Evolutionary conservation across 2,797 vertebrate species (phyloP), one percentile per base, ranked within the genome.

Genomic region (Thaleichthys pacificus): DNA sequence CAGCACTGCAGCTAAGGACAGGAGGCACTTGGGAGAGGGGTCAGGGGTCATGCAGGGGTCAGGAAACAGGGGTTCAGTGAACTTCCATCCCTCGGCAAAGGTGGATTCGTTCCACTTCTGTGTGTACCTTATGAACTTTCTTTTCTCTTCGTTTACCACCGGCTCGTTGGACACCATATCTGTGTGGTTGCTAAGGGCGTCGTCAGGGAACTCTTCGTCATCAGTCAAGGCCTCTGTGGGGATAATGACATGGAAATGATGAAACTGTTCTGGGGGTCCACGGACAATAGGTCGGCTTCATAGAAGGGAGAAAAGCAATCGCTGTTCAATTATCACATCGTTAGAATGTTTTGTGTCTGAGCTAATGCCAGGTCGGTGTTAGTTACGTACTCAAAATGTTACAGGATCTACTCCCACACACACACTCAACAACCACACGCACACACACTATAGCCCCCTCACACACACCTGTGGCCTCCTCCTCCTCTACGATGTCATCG

Each of bases 131-230:
- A 97, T 94, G 66, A 99, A 97, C 30, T 94, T 94, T 76, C 95
- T 97, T 84, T 92, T 96, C 8, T 93, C 93, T 82, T 97, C 95
- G 0, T 95, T 95, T 0, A 93, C 87, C 47, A 92, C 88, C 0
- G 96, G 96, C 71, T 98, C 96, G 0, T 81, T 95, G 66, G 97
- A 96, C 0, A 92, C 93, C 89, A 98, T 92, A 82, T 96, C 96
- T 0, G 91, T 92, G 88, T 97, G 95, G 87, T 92, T 96, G 88
- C 97, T 97, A 35, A 98, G 94, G 0, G 95, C 91, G 28, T 98
- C 97, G 0, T 98, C 96, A 0, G 93, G 92, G 78, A 96, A 17
- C 35, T 92, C 89, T 0, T 95, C 95, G 0, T 97, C 91, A 57
- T 95, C 94, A 0, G 91, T 71, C 5, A 91, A 21, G 9, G 89